Evolutionary conservation across 1,140 invertebrate genomes (phyloP).

Genomic region (Drosophila takahashii): DNA sequence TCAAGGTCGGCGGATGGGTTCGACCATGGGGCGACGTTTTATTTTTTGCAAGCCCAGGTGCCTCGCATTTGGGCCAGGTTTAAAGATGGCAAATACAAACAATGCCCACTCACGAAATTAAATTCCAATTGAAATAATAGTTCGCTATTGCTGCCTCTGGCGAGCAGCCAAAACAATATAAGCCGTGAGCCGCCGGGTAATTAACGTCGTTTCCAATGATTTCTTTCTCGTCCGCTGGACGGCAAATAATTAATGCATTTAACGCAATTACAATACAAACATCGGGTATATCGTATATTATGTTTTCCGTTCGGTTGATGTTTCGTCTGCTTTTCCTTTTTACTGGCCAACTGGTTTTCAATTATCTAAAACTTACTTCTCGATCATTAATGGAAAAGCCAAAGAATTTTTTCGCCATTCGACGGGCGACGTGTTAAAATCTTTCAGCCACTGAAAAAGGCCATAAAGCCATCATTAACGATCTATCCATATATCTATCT

Average conservation of each 20-base stretch:
- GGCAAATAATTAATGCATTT: constrained; percentile 63
- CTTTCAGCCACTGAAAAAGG: constrained; percentile 46
- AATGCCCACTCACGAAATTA: constrained; percentile 57
- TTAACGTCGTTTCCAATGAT: constrained; percentile 63
- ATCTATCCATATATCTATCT: constrained; percentile 24
- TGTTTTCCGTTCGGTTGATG: constrained; percentile 14
- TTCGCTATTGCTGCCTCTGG: constrained; percentile 25
- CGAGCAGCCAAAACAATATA: constrained; percentile 43
- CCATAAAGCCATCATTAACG: constrained; percentile 58
- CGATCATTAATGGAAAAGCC: constrained; percentile 45
- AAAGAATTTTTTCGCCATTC: constrained; percentile 38
- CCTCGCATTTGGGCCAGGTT: constrained; percentile 26
- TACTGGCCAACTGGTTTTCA: constrained; percentile 55
- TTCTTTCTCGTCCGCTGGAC: constrained; percentile 53
- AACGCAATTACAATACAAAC: constrained; percentile 57
- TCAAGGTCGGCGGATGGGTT: constrained; percentile 56
- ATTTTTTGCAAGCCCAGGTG: constrained; percentile 33
- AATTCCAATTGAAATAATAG: constrained; percentile 72
- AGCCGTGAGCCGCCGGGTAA: constrained; percentile 52
- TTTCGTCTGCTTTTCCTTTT: constrained; percentile 43
- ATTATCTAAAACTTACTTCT: constrained; percentile 53
- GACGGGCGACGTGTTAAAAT: constrained; percentile 44
- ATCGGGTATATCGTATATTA: constrained; percentile 3
- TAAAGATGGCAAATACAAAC: constrained; percentile 39
- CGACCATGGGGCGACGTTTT: constrained; percentile 18